Evolutionary conservation across 1,140 invertebrate genomes (phyloP).

Genomic region (Drosophila takahashii): DNA sequence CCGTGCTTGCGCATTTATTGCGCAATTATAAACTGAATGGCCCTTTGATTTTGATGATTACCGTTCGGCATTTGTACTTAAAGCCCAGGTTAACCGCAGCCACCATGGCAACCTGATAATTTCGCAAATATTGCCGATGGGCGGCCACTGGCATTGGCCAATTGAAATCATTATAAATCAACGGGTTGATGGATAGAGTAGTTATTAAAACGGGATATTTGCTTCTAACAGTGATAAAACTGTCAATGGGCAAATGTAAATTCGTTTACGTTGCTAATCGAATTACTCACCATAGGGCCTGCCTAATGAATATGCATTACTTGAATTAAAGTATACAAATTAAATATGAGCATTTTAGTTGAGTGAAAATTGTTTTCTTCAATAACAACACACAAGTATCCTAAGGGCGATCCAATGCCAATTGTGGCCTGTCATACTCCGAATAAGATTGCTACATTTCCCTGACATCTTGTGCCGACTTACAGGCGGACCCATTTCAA

Average conservation of each 20-base stretch:
- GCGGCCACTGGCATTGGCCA: background rate
- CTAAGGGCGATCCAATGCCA: background rate
- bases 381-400: too few species aligned
- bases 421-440: constrained; percentile 1
- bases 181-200: background rate
- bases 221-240: background rate
- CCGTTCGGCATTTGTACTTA: constrained; percentile 22
- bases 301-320: background rate
- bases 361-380: too few species aligned
- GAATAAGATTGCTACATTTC: constrained; percentile 15
- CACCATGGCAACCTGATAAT: constrained; percentile 20
- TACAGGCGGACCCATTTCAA: constrained; percentile 24
- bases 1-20: constrained; percentile 38
- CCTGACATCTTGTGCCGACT: constrained; percentile 15
- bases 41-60: constrained; percentile 39
- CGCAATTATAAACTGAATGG: constrained; percentile 40
- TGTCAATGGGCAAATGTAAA: background rate
- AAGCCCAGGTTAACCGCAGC: constrained; percentile 43
- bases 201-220: background rate
- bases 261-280: background rate
- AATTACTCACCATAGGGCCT: constrained; percentile 3
- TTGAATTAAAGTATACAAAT: background rate
- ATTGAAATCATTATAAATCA: constrained; percentile 3
- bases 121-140: constrained; percentile 2
- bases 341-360: background rate